A percentile compares a stretch with the other conserved stretches of the same genome.
These are phyloP conservation scores for Crocodylus rhombifer DNA, from an alignment of 2,797 vertebrate genomes.

Conservation along the genomic window DNA sequence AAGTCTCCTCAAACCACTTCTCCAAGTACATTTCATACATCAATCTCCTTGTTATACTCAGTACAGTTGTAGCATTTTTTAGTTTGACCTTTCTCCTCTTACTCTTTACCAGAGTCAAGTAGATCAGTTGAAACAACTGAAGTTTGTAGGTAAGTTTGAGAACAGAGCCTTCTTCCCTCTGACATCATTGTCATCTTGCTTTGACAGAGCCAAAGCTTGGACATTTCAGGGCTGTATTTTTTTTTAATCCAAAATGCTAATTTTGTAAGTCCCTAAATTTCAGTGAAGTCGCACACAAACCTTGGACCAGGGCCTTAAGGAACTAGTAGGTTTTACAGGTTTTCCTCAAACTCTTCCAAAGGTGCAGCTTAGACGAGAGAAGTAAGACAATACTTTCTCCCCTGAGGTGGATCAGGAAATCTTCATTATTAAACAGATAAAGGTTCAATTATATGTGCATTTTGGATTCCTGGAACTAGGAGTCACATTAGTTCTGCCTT, in stretches of 20 bases:
- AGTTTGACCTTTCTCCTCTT: not conserved
- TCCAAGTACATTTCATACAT: not conserved
- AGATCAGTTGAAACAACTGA: not conserved
- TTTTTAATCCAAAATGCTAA: too few relatives aligned
- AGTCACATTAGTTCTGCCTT: not conserved
- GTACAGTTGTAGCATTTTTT: not conserved
- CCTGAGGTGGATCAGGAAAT: not conserved
- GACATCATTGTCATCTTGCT: not conserved
- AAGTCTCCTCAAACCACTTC: not conserved
- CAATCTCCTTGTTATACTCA: not conserved
- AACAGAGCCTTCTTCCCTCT: not conserved
- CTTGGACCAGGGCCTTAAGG: not conserved
- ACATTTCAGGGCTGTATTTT: not conserved
- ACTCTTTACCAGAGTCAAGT: not conserved
- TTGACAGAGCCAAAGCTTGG: not conserved
- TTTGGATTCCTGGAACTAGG: not conserved
- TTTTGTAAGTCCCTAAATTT: not conserved
- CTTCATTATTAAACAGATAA: not conserved
- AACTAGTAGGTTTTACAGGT: not conserved
- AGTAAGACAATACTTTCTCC: not conserved
- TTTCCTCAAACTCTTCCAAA: not conserved
- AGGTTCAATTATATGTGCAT: not conserved
- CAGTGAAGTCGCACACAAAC: accelerated
- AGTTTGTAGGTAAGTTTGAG: not conserved
- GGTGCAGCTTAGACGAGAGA: not conserved